A percentile compares a stretch with the other conserved stretches of the same genome.
These are phyloP conservation scores for Muscicapa striata DNA, from an alignment of 2,797 vertebrate species.

Conservation along the genomic window DNA sequence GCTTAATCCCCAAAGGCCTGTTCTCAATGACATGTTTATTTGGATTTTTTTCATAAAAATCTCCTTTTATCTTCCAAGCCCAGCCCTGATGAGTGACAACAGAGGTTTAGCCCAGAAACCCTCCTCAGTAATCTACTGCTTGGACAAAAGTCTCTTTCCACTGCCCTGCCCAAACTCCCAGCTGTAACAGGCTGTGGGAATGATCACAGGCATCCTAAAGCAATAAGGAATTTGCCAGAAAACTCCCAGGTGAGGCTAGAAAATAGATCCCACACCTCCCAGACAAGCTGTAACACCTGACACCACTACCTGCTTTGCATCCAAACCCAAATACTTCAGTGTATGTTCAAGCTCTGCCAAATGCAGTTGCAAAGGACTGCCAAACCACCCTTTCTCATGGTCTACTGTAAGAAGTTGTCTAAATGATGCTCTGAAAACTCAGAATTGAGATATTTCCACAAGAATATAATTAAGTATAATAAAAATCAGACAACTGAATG, in stretches of 20 bases:
- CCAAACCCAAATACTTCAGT: background rate
- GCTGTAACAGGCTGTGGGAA: background rate
- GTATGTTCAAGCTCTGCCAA: background rate
- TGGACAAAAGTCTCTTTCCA: background rate
- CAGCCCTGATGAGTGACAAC: background rate
- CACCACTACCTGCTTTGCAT: background rate
- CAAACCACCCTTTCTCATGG: background rate
- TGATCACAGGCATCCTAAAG: background rate
- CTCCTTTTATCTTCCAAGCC: background rate
- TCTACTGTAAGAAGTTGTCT: background rate
- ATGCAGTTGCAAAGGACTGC: background rate
- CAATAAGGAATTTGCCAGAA: background rate
- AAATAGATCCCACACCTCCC: background rate
- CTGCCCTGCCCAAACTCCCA: background rate
- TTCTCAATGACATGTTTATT: background rate
- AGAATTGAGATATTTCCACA: background rate
- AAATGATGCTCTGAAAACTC: background rate
- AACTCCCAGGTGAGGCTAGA: background rate
- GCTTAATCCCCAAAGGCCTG: background rate
- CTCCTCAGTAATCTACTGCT: background rate
- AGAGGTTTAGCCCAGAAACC: background rate
- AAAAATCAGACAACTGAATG: background rate
- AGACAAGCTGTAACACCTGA: background rate
- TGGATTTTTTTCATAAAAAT: background rate
- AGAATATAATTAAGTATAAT: background rate